Evolutionary conservation across 2,113 vertebrate genomes (phyloP).

Genomic region (Antechinus stuartii): DNA sequence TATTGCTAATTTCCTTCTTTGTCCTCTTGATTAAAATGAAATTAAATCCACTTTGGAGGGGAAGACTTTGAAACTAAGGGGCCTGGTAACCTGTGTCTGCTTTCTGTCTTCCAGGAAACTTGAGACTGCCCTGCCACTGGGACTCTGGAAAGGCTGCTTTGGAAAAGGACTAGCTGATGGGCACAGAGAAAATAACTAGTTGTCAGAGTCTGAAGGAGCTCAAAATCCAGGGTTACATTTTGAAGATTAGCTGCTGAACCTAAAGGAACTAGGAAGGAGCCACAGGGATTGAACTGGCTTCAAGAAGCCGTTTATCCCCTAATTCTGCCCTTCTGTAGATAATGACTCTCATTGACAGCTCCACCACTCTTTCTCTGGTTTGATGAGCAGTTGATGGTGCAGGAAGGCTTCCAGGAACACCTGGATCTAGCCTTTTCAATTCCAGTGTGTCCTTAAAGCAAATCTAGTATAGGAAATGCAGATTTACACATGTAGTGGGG

Average conservation of each 20-base stretch:
- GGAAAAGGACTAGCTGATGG: neutral
- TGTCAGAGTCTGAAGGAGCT: neutral
- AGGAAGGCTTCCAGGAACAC: neutral
- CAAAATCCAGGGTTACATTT: neutral
- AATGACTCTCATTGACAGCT: neutral
- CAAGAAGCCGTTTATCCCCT: neutral
- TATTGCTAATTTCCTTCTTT: conserved; percentile 55
- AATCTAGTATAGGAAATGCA: neutral
- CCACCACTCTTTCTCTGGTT: neutral
- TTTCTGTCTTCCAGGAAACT: conserved; percentile 5
- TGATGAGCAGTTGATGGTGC: neutral
- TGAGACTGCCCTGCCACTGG: neutral
- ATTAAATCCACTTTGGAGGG: conserved; percentile 24
- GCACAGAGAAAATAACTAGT: neutral
- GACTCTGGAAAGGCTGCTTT: neutral
- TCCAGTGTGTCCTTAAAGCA: neutral
- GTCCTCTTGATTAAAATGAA: conserved; percentile 49
- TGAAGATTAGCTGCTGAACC: neutral
- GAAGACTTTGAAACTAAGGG: neutral
- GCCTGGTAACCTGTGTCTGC: neutral
- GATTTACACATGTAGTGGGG: neutral
- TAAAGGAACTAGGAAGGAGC: neutral
- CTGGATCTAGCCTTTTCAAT: neutral
- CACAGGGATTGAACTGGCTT: neutral
- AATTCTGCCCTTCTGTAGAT: neutral